Evolutionary conservation across 2,797 vertebrate species (phyloP).

Genomic region (Catharus ustulatus): DNA sequence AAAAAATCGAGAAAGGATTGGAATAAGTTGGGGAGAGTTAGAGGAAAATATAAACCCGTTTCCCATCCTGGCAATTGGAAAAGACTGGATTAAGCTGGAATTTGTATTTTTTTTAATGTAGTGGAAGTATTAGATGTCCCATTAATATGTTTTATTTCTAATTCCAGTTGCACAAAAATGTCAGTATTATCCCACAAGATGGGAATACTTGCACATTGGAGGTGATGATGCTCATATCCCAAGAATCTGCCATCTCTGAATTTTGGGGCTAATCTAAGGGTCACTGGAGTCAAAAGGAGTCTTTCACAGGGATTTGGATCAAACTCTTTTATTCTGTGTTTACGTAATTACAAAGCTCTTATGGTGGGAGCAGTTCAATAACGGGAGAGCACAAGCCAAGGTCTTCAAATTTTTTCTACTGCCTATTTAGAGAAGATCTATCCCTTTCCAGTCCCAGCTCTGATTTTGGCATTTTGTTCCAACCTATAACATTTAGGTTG

Average conservation of each 20-base stretch:
- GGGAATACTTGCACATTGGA: background rate
- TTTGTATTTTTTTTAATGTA: constrained; percentile 17
- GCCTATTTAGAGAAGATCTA: background rate
- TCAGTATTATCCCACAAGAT: background rate
- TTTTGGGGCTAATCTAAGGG: background rate
- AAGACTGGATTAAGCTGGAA: constrained; percentile 47
- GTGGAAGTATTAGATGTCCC: background rate
- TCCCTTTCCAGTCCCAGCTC: background rate
- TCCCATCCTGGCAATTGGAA: constrained; percentile 16
- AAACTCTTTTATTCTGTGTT: constrained; percentile 3
- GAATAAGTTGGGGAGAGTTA: constrained; percentile 44
- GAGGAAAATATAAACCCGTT: background rate
- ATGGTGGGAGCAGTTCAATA: background rate
- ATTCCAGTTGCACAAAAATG: background rate
- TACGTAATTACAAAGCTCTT: background rate
- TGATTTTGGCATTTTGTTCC: background rate
- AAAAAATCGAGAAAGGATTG: constrained; percentile 57
- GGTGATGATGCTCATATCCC: background rate
- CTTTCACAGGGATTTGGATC: constrained; percentile 48
- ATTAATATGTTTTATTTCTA: background rate
- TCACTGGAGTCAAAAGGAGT: constrained; percentile 17
- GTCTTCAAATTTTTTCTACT: background rate
- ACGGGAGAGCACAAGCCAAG: background rate
- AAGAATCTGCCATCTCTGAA: background rate
- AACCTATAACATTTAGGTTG: background rate